A percentile compares a stretch with the other conserved stretches of the same genome.
Evolutionary conservation across 1,140 invertebrate genomes (phyloP).

Genomic region (Cecropterus lyciades): DNA sequence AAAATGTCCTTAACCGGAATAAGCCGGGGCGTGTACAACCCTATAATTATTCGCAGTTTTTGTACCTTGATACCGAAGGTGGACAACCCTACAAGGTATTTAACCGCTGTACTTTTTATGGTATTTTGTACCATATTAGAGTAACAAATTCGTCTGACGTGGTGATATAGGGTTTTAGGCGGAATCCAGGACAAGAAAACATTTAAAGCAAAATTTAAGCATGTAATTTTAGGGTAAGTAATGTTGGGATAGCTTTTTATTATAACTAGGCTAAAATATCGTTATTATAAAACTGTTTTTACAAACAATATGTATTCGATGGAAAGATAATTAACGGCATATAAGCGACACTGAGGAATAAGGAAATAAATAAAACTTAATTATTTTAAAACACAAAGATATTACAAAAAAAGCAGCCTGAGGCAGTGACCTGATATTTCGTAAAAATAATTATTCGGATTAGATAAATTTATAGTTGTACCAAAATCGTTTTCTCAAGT

Average conservation of each 20-base stretch:
- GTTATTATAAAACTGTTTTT: not conserved
- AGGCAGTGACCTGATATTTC: too few relatives aligned
- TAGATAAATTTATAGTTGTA: too few relatives aligned
- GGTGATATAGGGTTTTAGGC: not conserved
- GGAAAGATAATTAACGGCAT: too few relatives aligned
- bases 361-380: too few relatives aligned
- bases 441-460: too few relatives aligned
- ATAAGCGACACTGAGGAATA: too few relatives aligned
- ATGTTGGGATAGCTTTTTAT: not conserved
- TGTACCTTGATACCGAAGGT: conserved; percentile 10
- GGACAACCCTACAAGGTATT: conserved; percentile 20
- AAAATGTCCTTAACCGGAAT: conserved; percentile 3
- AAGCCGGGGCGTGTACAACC: conserved; percentile 15
- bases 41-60: conserved; percentile 18
- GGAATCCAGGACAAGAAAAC: conserved; percentile 7
- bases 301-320: not conserved
- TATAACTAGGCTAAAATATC: not conserved
- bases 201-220: not conserved
- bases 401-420: too few relatives aligned
- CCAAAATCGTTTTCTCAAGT: too few relatives aligned
- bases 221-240: not conserved
- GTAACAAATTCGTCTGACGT: not conserved
- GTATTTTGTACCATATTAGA: conserved; percentile 9
- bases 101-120: conserved; percentile 20
- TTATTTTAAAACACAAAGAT: too few relatives aligned